Evolutionary conservation across 1,140 invertebrate species (phyloP), one percentile per base, ranked within the genome.

Genomic region (Parapsyche elsis): DNA sequence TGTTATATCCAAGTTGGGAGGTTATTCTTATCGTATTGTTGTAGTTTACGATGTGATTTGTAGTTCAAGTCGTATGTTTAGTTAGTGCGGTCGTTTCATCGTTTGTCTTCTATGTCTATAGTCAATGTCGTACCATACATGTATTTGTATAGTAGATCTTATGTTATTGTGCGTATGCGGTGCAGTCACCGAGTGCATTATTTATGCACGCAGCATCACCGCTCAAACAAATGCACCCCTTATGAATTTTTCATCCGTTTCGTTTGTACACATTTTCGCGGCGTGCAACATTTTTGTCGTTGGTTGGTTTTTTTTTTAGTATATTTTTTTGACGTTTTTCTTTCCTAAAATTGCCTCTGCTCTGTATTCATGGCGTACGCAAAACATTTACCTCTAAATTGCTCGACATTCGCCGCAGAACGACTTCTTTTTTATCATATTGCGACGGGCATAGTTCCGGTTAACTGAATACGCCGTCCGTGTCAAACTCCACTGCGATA

Each of bases 331-430:
- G 49, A 53, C 49, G 49, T 80, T 19, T 73, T 78, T 57, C 53
- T 82, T 74, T 77, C 12, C 24, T 19, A 78, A 81, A 80, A 82
- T 80, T 71, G 53, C 76, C 77, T 30, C 53, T 77, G 59, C 61
- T 82, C 78, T 78, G 81, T 82, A 82, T 82, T 82, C 81, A 80
- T 78, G 64, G 75, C 81, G 71, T 78, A 82, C 79, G 81, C 78
- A 82, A 82, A 82, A 82, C 81, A 80, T 82, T 82, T 82, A 80
- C 81, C 75, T 80, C 76, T 49, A 80, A 80, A 82, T 82, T 80
- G 81, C 78, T 82, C 71, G 78, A 82, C 78, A 82, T 80, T 82
- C 74, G 78, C 78, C 76, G 57, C 67, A 46, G 61, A 78, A 80
- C 70, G 73, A 57, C 46, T 53, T 81, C 59, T 77, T 80, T 79